These are phyloP conservation scores for Microtus montanus DNA, from an alignment of 2,113 vertebrate genomes.

Conservation along the genomic window DNA sequence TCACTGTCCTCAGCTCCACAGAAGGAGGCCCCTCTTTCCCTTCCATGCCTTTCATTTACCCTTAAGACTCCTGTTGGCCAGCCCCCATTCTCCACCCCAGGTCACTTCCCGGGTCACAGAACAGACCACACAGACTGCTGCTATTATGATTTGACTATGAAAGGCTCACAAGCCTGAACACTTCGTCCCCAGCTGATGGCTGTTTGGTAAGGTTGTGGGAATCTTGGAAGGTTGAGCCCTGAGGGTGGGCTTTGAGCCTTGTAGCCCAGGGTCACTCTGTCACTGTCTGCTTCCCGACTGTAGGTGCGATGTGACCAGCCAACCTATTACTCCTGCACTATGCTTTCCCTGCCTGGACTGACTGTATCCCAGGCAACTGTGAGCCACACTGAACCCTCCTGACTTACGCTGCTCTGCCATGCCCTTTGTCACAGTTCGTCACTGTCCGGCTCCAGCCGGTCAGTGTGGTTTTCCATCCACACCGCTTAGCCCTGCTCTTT, in stretches of 20 bases:
- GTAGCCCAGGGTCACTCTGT: background rate
- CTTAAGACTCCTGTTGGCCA: background rate
- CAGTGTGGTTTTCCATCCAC: background rate
- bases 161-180: background rate
- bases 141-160: background rate
- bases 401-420: background rate
- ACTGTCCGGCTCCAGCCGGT: background rate
- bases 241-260: background rate
- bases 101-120: background rate
- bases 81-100: background rate
- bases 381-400: background rate
- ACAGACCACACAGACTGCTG: background rate
- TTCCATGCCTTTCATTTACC: accelerated
- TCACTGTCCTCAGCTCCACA: accelerated
- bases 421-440: background rate
- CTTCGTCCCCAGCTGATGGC: background rate
- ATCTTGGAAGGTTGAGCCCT: background rate
- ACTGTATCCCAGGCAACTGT: background rate
- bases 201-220: background rate
- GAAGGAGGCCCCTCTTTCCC: background rate
- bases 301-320: background rate
- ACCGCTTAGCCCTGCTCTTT: accelerated
- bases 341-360: background rate
- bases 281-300: background rate
- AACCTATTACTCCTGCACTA: too few species aligned